Percentiles rank a stretch among this genome's conserved stretches.
Evolutionary conservation across 2,888 invertebrate genomes (phyloP).

Genomic region (Amitus sp.): DNA sequence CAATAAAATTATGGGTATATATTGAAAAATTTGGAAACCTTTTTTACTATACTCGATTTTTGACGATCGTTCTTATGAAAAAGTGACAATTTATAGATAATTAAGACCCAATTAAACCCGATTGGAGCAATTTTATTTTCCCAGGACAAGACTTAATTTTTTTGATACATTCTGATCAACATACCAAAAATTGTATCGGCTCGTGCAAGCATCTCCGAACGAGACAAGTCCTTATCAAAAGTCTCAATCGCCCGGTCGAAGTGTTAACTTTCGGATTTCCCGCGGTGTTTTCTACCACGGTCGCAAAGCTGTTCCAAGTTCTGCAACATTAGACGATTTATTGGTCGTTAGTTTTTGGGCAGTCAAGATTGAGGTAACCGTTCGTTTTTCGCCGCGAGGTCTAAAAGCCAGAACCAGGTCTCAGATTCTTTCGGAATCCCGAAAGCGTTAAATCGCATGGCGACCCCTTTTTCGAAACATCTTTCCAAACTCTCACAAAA

Average conservation of each 20-base stretch:
- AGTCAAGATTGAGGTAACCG: too few species aligned
- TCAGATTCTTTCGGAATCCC: conserved; percentile 65
- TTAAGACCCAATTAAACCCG: too few species aligned
- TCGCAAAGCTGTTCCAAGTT: conserved; percentile 61
- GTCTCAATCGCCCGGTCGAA: conserved; percentile 66
- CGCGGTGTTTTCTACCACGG: conserved; percentile 66
- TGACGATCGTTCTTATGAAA: too few species aligned
- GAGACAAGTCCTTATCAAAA: conserved; percentile 68
- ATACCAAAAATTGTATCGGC: conserved; percentile 67
- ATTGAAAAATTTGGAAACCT: too few species aligned
- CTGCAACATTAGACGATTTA: conserved; percentile 46
- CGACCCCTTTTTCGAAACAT: conserved; percentile 70
- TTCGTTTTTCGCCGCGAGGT: conserved; percentile 60
- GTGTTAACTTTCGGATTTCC: conserved; percentile 64
- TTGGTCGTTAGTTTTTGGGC: background rate
- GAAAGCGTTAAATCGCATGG: conserved; percentile 60
- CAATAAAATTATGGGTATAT: too few species aligned
- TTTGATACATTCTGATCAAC: conserved; percentile 1
- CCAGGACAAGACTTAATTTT: background rate
- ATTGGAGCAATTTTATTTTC: too few species aligned
- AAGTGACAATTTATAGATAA: too few species aligned
- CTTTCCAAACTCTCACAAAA: conserved; percentile 70
- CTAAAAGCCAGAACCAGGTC: conserved; percentile 70
- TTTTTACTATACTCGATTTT: too few species aligned
- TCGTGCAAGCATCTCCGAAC: conserved; percentile 68